A percentile compares a stretch with the other conserved stretches of the same genome.
phyloP scores from a whole-genome alignment of 2,113 vertebrate species.

The Oreochromis aureus region DNA sequence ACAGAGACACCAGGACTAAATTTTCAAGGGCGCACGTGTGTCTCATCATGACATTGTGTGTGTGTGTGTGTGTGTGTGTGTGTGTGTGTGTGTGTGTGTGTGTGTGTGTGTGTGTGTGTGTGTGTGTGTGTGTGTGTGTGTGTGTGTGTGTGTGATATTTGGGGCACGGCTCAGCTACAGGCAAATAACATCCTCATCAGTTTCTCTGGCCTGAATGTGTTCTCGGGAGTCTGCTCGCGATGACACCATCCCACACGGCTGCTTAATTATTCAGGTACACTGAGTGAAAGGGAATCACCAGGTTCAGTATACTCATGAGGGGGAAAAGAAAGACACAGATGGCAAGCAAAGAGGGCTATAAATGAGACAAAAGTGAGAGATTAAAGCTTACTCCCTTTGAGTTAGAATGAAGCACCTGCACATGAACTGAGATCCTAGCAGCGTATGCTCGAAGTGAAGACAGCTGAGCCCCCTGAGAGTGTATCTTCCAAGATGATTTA shows the following conservation, averaged over 20 bases:
- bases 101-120: too few species aligned
- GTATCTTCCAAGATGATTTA: slow-evolving; percentile 56
- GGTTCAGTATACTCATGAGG: not conserved
- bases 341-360: not conserved
- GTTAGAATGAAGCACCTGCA: slow-evolving; percentile 1
- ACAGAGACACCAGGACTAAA: not conserved
- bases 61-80: not conserved
- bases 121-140: too few species aligned
- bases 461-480: slow-evolving; percentile 37
- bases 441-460: slow-evolving; percentile 35
- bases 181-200: slow-evolving; percentile 47
- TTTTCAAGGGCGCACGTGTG: slow-evolving; percentile 64
- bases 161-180: slow-evolving; percentile 43
- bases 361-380: not conserved
- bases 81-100: too few species aligned
- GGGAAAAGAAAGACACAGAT: not conserved
- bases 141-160: slow-evolving; percentile 41
- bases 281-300: slow-evolving; percentile 29
- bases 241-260: slow-evolving; percentile 12
- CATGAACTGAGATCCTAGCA: not conserved
- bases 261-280: slow-evolving; percentile 37
- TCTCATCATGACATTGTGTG: slow-evolving; percentile 52
- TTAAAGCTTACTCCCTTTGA: not conserved
- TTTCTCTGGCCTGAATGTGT: slow-evolving; percentile 59
- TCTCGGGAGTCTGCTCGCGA: not conserved